Conservation (phyloP, 2,888 invertebrate genomes). For the Gortyna flavago region DNA sequence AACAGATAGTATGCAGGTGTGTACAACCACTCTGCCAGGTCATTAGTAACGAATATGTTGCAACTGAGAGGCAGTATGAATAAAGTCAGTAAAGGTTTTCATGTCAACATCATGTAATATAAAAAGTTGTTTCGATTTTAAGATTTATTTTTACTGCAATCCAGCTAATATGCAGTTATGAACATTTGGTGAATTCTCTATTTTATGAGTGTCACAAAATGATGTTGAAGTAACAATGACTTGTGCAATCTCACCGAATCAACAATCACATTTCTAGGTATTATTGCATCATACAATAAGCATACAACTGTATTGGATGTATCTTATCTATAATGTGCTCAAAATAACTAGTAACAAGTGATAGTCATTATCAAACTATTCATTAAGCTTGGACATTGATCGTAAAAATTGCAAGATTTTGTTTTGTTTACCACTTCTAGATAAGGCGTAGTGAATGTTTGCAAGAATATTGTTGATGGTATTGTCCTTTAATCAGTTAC, state of each 20-base stretch:
- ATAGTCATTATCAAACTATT: constrained; percentile 66
- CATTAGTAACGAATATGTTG: constrained; percentile 19
- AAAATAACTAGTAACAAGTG: constrained; percentile 60
- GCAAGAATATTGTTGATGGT: constrained; percentile 53
- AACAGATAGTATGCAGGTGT: not conserved
- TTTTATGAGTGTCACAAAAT: constrained; percentile 1
- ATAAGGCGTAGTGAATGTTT: constrained; percentile 56
- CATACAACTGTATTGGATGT: constrained; percentile 64
- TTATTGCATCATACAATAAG: constrained; percentile 76
- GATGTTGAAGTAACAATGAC: constrained; percentile 35
- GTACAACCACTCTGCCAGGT: not conserved
- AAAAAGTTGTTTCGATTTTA: not conserved
- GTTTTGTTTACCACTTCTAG: constrained; percentile 66
- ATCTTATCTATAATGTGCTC: constrained; percentile 66
- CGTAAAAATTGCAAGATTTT: constrained; percentile 54
- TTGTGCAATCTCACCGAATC: constrained; percentile 33
- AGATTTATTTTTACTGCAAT: not conserved
- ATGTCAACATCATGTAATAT: constrained; percentile 8
- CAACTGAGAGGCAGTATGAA: constrained; percentile 2
- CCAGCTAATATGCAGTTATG: not conserved
- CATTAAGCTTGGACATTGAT: constrained; percentile 63
- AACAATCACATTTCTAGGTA: constrained; percentile 63
- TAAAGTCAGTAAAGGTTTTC: constrained; percentile 7
- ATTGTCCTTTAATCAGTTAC: constrained; percentile 41
- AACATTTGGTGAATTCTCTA: not conserved